Percentiles rank a stretch among this genome's conserved stretches.
These are phyloP conservation scores for Parnassius apollo DNA, from an alignment of 2,888 invertebrate species.

Conservation along the genomic window DNA sequence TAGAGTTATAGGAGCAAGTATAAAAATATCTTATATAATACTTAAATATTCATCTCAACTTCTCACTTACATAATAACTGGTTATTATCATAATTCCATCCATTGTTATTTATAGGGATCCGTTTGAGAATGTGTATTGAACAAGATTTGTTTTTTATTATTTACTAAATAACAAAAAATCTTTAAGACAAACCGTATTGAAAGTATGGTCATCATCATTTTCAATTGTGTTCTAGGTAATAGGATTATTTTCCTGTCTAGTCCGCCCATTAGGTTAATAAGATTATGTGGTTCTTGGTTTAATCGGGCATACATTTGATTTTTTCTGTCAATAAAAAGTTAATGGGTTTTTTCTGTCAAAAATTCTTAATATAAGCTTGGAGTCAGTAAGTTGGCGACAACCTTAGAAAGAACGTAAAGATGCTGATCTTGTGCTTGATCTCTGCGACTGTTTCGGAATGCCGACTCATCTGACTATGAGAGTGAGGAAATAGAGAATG, in stretches of 20 bases:
- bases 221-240: not conserved
- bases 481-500: too few relatives aligned
- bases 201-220: too few relatives aligned
- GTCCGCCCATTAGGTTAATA: too few relatives aligned
- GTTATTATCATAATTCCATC: conserved; percentile 17
- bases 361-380: too few relatives aligned
- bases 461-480: too few relatives aligned
- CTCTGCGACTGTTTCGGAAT: too few relatives aligned
- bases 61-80: conserved; percentile 18
- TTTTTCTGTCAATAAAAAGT: too few relatives aligned
- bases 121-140: not conserved
- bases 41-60: conserved; percentile 13
- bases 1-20: not conserved
- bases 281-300: not conserved
- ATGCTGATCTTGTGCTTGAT: too few relatives aligned
- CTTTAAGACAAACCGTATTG: not conserved
- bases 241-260: not conserved
- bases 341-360: too few relatives aligned
- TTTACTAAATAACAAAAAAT: not conserved
- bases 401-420: too few relatives aligned
- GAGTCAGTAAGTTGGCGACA: too few relatives aligned
- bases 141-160: not conserved
- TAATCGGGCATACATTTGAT: not conserved
- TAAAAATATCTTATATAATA: conserved; percentile 10
- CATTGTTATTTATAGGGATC: conserved; percentile 23